A percentile compares a stretch with the other conserved stretches of the same genome.
These are phyloP conservation scores for Chrysaora quinquecirrha DNA, from an alignment of 30 jellyfish, hydroid and myxozoan species.

Conservation along the genomic window DNA sequence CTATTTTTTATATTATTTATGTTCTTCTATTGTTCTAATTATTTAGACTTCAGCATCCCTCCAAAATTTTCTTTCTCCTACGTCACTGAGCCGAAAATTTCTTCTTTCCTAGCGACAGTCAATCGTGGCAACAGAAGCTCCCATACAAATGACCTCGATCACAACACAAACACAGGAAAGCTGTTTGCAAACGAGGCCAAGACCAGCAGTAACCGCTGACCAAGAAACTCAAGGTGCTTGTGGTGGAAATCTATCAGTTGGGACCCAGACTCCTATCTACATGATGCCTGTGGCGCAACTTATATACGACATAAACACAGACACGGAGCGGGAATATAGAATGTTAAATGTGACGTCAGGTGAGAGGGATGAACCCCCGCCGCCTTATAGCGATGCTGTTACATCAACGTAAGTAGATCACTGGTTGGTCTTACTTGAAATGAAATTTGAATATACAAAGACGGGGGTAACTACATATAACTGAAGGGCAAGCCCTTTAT, in stretches of 20 bases:
- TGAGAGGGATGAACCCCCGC: constrained; percentile 85
- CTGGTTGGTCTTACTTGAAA: too few relatives aligned
- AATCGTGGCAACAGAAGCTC: too few relatives aligned
- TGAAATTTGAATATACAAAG: too few relatives aligned
- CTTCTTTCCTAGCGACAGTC: too few relatives aligned
- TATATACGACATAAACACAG: constrained; percentile 59
- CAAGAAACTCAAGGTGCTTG: constrained; percentile 60
- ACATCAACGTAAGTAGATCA: constrained; percentile 31
- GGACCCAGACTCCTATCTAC: constrained; percentile 92
- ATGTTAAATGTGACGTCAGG: constrained; percentile 46
- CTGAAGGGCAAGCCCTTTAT: too few relatives aligned
- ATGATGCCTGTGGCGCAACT: constrained; percentile 88
- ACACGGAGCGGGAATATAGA: constrained; percentile 64
- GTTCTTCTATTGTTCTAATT: too few relatives aligned
- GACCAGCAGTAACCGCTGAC: constrained; percentile 38
- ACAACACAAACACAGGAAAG: constrained; percentile 90
- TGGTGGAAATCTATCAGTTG: constrained; percentile 74
- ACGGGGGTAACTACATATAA: too few relatives aligned
- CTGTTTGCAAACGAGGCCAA: constrained; percentile 73
- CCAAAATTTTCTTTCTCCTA: too few relatives aligned
- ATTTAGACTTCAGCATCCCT: too few relatives aligned
- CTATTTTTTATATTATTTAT: too few relatives aligned
- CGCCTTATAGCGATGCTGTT: constrained; percentile 71
- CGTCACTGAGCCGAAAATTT: too few relatives aligned
- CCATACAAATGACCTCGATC: constrained; percentile 63